Conservation (phyloP, 2,888 invertebrate species). For the Actias luna region DNA sequence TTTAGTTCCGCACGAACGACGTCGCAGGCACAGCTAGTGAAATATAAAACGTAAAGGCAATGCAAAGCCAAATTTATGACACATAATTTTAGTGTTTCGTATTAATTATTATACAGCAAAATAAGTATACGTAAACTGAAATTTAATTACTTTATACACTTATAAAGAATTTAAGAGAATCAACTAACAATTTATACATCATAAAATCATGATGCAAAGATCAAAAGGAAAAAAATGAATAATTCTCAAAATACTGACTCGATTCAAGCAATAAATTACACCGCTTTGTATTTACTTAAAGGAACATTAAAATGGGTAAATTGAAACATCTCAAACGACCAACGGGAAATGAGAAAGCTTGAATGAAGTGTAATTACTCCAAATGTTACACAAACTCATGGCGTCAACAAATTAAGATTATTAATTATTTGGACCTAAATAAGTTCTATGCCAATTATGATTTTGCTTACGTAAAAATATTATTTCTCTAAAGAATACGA, state of each 20-base stretch:
- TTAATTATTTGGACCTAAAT: conserved; percentile 39
- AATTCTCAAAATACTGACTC: conserved; percentile 14
- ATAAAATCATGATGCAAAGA: background rate
- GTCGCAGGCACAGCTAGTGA: too few relatives aligned
- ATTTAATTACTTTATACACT: background rate
- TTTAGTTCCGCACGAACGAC: too few relatives aligned
- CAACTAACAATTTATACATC: background rate
- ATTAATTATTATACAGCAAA: too few relatives aligned
- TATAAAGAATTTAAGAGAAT: background rate
- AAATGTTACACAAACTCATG: conserved; percentile 28
- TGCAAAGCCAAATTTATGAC: background rate
- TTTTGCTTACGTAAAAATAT: conserved; percentile 20
- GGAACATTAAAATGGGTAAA: conserved; percentile 29
- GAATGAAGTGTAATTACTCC: conserved; percentile 35
- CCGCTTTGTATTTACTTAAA: conserved; percentile 22
- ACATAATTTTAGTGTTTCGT: background rate
- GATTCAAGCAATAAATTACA: conserved; percentile 24
- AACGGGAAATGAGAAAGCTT: conserved; percentile 23
- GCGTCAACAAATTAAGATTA: conserved; percentile 40
- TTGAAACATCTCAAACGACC: conserved; percentile 25
- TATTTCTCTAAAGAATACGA: conserved; percentile 13
- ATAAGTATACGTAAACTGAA: background rate
- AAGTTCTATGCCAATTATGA: conserved; percentile 27
- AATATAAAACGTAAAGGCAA: too few relatives aligned
- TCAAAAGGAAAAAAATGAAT: conserved; percentile 3